Base-by-base conservation (phyloP, 2,797 vertebrate genomes). In the Sylvilagus floridanus region DNA sequence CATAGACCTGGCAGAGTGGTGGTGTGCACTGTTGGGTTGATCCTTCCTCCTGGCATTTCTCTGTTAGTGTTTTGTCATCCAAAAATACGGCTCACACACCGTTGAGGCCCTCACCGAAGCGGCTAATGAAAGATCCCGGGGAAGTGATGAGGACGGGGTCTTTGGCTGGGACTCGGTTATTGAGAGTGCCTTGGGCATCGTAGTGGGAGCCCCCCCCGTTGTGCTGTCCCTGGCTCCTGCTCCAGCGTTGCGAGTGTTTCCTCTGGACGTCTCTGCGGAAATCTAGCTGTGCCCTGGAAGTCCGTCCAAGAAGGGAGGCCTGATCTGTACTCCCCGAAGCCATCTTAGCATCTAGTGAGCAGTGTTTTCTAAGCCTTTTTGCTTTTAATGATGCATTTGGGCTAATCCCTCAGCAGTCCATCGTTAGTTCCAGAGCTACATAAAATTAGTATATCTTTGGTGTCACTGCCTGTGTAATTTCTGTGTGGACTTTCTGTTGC, bases 401-500 rank as follows among this genome's bases (percentile, higher is more conserved):
- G 77, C 42, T 57, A 13, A n/a, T n/a, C 54, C 11, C 50, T 63
- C 87, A 69, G 84, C 32, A 52, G 50, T 19, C n/a, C 63, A 47
- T 82, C 77, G 84, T 82, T 42, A 84, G 60, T 77, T 95, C 57
- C 81, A 22, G 30, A 84, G 28, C 14, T 50, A 60, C 66, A 26
- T 63, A 63, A 81, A 91, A 84, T 32, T 50, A 90, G 50, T 86
- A n/a, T 50, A 22, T 88, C 32, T 50, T 75, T 50, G 62, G 73
- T 90, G 88, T 77, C 26, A 50, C 57, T 60, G 22, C 68, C 81
- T 81, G 81, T 35, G 47, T 68, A 52, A 93, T 90, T 96, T 63
- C 66, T 84, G 28, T 19, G 37, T 84, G 16, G 24, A 26, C 73
- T 84, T 84, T 66, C 78, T 60, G 0, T 91, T 75, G 69, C 54